Base-by-base conservation (phyloP, 2,888 invertebrate genomes). In the Limnephilus lunatus region DNA sequence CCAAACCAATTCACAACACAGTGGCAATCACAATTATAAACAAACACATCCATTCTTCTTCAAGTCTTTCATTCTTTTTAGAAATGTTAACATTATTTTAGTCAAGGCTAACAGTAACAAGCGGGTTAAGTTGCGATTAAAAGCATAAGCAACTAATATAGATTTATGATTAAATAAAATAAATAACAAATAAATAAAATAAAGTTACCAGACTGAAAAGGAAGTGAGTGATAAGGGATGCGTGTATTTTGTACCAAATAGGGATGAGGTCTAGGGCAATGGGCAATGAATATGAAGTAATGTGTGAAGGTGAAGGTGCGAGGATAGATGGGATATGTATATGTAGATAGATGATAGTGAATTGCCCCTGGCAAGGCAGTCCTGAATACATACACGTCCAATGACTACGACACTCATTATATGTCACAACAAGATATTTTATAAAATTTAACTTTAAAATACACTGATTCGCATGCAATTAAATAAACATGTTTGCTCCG, bases 131-230 rank as follows among this genome's bases (percentile, higher is more conserved):
- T 91, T 88, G 92, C 90, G 88, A 81, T 92, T 85, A 93, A 92
- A 92, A 91, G 92, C 92, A 87, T 91, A 92, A 92, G 92, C 91
- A 91, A 92, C 92, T 91, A 93, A 93, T 92, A 91, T 92, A 91
- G 30, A 85, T 90, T 90, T 91, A 92, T 91, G 81, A 92, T 91
- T 91, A 91, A 92, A 91, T 90, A 90, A 90, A 93, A 93, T 93
- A 93, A 93, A 93, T 93, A 93, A 93, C 92, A 93, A 93, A 93
- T 92, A 92, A 92, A 92, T 92, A 90, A 90, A 89, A 35, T 68
- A 90, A 90, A 85, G 85, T 90, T 53, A 83, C 85, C 90, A 85
- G 83, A 39, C 48, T 82, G 48, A 90, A 90, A 90, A 39, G 14
- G 25, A 68, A 85, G 85, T 35, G 39, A 39, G 35, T 85, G 32